Evolutionary conservation across 2,888 invertebrate species (phyloP).

Genomic region (Graphium colonna): DNA sequence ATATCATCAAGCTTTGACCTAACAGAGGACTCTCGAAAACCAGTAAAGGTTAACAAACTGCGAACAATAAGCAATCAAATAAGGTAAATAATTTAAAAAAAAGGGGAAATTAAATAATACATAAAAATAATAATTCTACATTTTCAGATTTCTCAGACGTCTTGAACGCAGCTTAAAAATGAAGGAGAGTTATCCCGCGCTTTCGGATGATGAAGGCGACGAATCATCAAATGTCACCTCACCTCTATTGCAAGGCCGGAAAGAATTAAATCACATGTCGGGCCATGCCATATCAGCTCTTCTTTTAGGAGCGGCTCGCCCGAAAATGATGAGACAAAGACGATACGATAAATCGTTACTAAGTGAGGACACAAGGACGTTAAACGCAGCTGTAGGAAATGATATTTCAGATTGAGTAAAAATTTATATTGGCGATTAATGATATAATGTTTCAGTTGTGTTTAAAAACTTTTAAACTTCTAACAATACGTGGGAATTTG

Average conservation of each 20-base stretch:
- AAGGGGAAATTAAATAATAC: conserved; percentile 3
- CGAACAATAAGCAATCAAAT: conserved; percentile 88
- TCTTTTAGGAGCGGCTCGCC: conserved; percentile 65
- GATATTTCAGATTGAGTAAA: conserved; percentile 66
- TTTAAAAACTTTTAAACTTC: no score
- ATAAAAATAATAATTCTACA: no score
- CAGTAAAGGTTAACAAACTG: conserved; percentile 83
- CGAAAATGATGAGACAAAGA: conserved; percentile 69
- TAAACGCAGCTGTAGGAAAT: conserved; percentile 60
- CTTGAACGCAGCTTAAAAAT: conserved; percentile 86
- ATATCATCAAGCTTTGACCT: conserved; percentile 81
- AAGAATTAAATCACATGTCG: conserved; percentile 55
- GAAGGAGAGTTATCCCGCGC: conserved; percentile 80
- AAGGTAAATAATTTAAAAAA: no score
- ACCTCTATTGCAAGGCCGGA: conserved; percentile 76
- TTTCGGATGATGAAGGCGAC: conserved; percentile 80
- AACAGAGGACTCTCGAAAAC: conserved; percentile 76
- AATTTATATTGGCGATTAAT: conserved; percentile 1
- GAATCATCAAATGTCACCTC: conserved; percentile 84
- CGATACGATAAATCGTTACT: conserved; percentile 67
- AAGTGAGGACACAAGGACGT: conserved; percentile 67
- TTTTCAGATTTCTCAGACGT: conserved; percentile 83
- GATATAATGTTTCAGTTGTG: background rate
- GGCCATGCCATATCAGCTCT: conserved; percentile 70
- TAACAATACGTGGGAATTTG: no score